Percentiles rank a stretch among this genome's conserved stretches.
Conservation (phyloP, 1,140 invertebrate species). For the Melanaphis sacchari region DNA sequence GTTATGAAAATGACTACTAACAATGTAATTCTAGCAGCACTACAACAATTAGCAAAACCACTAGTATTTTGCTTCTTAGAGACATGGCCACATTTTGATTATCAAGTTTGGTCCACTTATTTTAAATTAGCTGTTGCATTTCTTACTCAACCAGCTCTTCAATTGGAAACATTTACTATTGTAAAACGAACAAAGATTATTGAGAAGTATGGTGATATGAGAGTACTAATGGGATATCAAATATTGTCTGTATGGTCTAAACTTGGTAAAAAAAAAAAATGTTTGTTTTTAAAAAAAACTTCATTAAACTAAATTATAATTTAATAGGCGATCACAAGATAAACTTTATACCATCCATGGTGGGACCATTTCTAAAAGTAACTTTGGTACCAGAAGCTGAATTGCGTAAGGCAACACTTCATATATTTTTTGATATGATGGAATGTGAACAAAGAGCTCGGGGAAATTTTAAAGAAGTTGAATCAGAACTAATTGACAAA, state of each 20-base stretch:
- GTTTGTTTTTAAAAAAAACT: slow-evolving; percentile 11
- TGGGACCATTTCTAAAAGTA: slow-evolving; percentile 93
- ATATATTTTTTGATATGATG: slow-evolving; percentile 98
- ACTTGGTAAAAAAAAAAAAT: slow-evolving; percentile 69
- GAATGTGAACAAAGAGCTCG: slow-evolving; percentile 85
- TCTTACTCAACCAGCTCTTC: slow-evolving; percentile 84
- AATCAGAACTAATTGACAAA: slow-evolving; percentile 92
- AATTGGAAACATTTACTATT: slow-evolving; percentile 83
- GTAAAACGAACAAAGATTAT: slow-evolving; percentile 80
- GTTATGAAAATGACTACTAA: slow-evolving; percentile 92
- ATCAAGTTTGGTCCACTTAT: slow-evolving; percentile 84
- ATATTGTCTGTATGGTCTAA: slow-evolving; percentile 94
- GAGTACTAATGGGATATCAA: slow-evolving; percentile 91
- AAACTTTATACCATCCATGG: slow-evolving; percentile 90
- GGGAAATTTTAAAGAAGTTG: slow-evolving; percentile 84
- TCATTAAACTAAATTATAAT: neutral
- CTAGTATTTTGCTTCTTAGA: slow-evolving; percentile 84
- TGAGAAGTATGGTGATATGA: slow-evolving; percentile 88
- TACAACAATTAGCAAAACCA: slow-evolving; percentile 88
- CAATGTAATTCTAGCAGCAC: slow-evolving; percentile 82
- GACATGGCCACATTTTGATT: slow-evolving; percentile 71
- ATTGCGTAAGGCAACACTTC: slow-evolving; percentile 87
- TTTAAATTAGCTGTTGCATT: slow-evolving; percentile 89
- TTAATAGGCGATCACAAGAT: slow-evolving; percentile 76
- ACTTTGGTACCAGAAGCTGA: slow-evolving; percentile 89